These are phyloP conservation scores for Scomber scombrus DNA, from an alignment of 2,113 vertebrate species.

Conservation along the genomic window DNA sequence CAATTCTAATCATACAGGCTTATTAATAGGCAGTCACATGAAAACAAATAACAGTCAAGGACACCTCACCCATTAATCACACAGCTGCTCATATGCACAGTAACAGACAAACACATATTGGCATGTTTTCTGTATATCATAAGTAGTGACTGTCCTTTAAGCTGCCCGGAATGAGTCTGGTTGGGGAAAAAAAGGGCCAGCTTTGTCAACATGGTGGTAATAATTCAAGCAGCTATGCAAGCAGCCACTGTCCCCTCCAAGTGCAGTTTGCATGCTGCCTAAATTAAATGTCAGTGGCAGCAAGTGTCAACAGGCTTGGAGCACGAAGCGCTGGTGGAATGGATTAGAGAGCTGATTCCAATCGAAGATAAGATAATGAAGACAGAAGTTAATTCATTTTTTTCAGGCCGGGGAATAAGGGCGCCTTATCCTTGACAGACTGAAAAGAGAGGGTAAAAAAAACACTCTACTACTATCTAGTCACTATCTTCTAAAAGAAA, in stretches of 20 bases:
- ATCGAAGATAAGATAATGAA: constrained; percentile 86
- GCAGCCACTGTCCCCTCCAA: constrained; percentile 47
- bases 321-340: constrained; percentile 64
- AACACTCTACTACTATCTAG: not conserved
- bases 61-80: constrained; percentile 1
- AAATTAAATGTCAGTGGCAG: constrained; percentile 86
- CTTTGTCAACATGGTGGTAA: constrained; percentile 57
- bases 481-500: constrained; percentile 33
- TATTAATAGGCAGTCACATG: too few relatives aligned
- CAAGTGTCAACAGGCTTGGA: constrained; percentile 70
- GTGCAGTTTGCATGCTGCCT: constrained; percentile 52
- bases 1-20: not conserved
- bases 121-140: constrained; percentile 8
- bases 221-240: constrained; percentile 51
- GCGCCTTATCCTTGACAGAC: constrained; percentile 71
- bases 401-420: constrained; percentile 55
- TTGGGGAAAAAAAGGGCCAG: constrained; percentile 1
- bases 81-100: constrained; percentile 4
- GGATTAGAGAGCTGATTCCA: constrained; percentile 85
- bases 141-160: not conserved
- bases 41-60: too few relatives aligned
- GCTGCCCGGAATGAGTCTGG: not conserved
- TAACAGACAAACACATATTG: not conserved
- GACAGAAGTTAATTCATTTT: constrained; percentile 82
- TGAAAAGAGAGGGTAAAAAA: not conserved